Evolutionary conservation across 2,113 vertebrate species (phyloP).

Genomic region (Erythrolamprus reginae): DNA sequence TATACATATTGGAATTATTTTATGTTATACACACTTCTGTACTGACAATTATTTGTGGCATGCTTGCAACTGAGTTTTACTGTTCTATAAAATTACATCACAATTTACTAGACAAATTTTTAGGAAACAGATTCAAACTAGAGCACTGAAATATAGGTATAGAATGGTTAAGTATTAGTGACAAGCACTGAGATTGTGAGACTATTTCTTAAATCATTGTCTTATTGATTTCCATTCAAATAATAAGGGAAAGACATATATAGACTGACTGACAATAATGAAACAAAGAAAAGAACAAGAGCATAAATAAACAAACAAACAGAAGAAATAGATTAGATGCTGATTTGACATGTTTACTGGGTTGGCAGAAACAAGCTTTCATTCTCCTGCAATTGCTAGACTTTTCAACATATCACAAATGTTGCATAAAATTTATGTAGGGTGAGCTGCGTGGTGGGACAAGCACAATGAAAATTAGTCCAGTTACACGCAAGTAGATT

Average conservation of each 20-base stretch:
- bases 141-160: neutral
- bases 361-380: neutral
- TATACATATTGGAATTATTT: neutral
- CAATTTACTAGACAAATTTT: neutral
- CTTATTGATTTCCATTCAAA: neutral
- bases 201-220: neutral
- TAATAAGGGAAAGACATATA: neutral
- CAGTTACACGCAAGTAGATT: neutral
- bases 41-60: neutral
- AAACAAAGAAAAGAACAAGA: neutral
- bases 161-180: neutral
- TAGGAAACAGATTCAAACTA: accelerated
- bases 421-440: neutral
- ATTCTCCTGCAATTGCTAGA: neutral
- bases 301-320: neutral
- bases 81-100: neutral
- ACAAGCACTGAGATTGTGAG: conserved; percentile 39
- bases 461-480: neutral
- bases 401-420: neutral
- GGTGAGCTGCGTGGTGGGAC: neutral
- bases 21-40: neutral
- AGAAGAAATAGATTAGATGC: neutral
- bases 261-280: neutral
- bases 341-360: neutral
- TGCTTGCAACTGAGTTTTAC: neutral